These are phyloP conservation scores for Paramuricea clavata DNA, from an alignment of 92 coral and sea anemone species.

Conservation along the genomic window DNA sequence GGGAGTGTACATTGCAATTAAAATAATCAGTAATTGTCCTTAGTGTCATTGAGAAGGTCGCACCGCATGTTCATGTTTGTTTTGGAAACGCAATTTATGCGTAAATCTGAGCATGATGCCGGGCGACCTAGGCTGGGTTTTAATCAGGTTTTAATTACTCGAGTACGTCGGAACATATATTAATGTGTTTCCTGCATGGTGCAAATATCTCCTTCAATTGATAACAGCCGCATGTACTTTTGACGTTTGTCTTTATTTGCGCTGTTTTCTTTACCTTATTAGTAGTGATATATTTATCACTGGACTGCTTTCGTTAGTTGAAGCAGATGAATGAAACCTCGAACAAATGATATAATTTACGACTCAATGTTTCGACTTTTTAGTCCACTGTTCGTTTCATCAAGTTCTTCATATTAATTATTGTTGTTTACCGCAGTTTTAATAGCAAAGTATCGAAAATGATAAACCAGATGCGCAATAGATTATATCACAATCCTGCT, in stretches of 20 bases:
- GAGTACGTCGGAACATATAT: not conserved
- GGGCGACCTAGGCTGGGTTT: not conserved
- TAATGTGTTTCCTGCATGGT: not conserved
- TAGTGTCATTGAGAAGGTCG: not conserved
- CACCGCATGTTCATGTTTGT: conserved; percentile 10
- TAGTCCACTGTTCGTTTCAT: not conserved
- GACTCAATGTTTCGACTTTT: not conserved
- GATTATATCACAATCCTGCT: not conserved
- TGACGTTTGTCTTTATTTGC: not conserved
- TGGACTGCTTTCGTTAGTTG: not conserved
- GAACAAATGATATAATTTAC: not conserved
- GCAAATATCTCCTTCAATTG: not conserved
- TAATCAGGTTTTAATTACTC: not conserved
- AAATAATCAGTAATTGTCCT: not conserved
- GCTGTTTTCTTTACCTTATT: not conserved
- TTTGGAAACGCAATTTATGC: conserved; percentile 18
- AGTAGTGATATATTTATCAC: not conserved
- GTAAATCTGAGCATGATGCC: not conserved
- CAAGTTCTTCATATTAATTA: not conserved
- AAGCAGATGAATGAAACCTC: not conserved
- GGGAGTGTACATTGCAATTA: conserved; percentile 17
- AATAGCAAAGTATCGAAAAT: no score
- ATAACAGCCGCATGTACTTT: not conserved
- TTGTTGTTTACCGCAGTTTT: not conserved
- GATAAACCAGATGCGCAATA: not conserved